phyloP scores from a whole-genome alignment of 2,113 vertebrate genomes.

The Phyllostomus discolor region DNA sequence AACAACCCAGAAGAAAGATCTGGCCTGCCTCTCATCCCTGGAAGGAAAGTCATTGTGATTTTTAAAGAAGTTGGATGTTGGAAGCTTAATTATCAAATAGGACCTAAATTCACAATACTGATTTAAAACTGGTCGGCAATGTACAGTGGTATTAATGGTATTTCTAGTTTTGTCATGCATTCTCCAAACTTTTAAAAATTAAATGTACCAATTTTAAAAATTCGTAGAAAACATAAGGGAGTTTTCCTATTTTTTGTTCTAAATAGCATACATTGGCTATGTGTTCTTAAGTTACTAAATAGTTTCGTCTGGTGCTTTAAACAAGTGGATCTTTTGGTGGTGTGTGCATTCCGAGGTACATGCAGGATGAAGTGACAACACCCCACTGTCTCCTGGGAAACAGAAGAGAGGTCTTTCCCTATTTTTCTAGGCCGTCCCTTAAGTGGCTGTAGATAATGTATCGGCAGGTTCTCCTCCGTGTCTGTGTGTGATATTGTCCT shows the following conservation, averaged over 20 bases:
- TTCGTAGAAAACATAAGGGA: not conserved
- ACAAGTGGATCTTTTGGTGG: not conserved
- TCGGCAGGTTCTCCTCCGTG: not conserved
- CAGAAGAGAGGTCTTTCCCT: not conserved
- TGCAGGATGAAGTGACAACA: not conserved
- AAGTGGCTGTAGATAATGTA: not conserved
- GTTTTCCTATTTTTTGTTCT: not conserved
- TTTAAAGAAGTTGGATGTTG: not conserved
- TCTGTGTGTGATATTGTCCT: not conserved
- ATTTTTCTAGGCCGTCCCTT: not conserved
- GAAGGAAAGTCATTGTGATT: not conserved
- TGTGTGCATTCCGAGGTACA: not conserved
- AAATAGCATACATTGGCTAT: not conserved
- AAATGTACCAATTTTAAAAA: not conserved
- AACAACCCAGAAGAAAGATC: not conserved
- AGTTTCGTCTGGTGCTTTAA: not conserved
- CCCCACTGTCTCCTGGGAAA: not conserved
- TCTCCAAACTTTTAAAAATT: not conserved
- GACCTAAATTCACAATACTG: not conserved
- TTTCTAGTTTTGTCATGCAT: not conserved
- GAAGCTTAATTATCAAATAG: not conserved
- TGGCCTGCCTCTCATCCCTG: not conserved
- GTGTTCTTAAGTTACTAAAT: not conserved
- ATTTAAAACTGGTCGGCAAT: not conserved
- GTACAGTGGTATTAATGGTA: not conserved